Base-by-base conservation (phyloP, 1,140 invertebrate genomes). In the Bombus huntii region DNA sequence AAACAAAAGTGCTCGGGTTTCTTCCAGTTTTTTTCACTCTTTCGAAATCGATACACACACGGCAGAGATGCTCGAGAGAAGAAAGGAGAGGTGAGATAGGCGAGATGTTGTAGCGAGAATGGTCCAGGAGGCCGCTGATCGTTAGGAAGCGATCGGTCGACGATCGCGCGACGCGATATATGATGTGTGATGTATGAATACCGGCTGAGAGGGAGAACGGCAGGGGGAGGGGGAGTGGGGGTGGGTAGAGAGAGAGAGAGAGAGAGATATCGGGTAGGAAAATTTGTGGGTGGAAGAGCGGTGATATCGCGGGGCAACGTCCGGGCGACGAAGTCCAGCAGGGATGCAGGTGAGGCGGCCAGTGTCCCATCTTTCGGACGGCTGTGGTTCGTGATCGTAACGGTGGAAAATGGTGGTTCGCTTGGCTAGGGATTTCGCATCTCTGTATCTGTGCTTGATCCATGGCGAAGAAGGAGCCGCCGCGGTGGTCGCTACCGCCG, bases 361-460 rank as follows among this genome's bases (percentile, higher is more conserved):
- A 79, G 76, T 80, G 83, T 79, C 76, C 76, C 47, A 72, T 80
- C 76, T 85, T 44, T 80, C 76, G 66, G 18, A 18, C 47, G 15
- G 18, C 47, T 18, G 53, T 79, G 83, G 75, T 82, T 74, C 57
- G 71, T 81, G 80, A 73, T 65, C 73, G 73, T 65, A 57, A 22
- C 53, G 73, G 34, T 70, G 65, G 66, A 59, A 42, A 53, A 53
- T 65, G 65, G 78, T 66, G 66, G 5, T 31, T 15, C 53, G 53
- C 2, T 65, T 39, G 75, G 28, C 65, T 25, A 25, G 74, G 77
- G 74, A n/a, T 89, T 87, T 83, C 82, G 66, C 86, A 81, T 90
- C 88, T 90, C 86, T 77, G 83, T 85, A 70, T 83, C 88, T 74
- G 81, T 75, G 81, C 39, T n/a, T 83, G 85, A 77, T 83, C 81